Evolutionary conservation across 1,140 invertebrate genomes (phyloP).

Genomic region (Drosophila kurseongensis): DNA sequence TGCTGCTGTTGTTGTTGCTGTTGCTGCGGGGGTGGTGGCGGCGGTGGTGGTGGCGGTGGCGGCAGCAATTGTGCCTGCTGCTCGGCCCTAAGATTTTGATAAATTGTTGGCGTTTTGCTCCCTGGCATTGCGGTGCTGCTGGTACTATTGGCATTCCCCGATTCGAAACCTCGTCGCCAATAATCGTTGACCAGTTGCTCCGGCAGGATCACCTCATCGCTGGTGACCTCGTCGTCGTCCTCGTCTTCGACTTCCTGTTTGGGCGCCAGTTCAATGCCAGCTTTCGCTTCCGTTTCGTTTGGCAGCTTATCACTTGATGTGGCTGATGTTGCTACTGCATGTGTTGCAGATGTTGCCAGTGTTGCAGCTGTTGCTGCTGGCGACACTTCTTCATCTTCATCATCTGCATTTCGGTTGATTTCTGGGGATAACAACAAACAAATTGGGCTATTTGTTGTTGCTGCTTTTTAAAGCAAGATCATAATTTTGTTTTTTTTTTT

Average conservation of each 20-base stretch:
- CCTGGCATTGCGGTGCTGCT: conserved; percentile 43
- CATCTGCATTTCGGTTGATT: conserved; percentile 17
- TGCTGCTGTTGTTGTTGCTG: conserved; percentile 81
- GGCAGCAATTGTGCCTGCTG: conserved; percentile 67
- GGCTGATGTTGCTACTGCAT: conserved; percentile 1
- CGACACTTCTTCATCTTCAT: conserved; percentile 3
- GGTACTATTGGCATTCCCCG: conserved; percentile 58
- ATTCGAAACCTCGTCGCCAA: conserved; percentile 90
- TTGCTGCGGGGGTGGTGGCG: conserved; percentile 56
- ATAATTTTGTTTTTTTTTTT: conserved; percentile 38
- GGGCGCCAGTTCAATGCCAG: conserved; percentile 20
- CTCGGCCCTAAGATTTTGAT: conserved; percentile 64
- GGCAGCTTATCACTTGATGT: conserved; percentile 6
- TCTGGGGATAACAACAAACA: conserved; percentile 77
- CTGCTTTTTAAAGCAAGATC: conserved; percentile 45
- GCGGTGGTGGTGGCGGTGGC: conserved; percentile 50
- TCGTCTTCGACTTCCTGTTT: conserved; percentile 60
- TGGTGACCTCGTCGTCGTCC: background rate
- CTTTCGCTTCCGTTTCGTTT: conserved; percentile 7
- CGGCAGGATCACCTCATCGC: conserved; percentile 1
- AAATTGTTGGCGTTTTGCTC: conserved; percentile 75
- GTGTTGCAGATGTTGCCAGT: conserved; percentile 4
- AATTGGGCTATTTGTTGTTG: conserved; percentile 72
- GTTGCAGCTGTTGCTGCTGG: conserved; percentile 1
- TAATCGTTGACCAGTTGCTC: conserved; percentile 91